These are phyloP conservation scores for Rotaria magnacalcarata DNA, from an alignment of 2,888 invertebrate species.

Conservation along the genomic window DNA sequence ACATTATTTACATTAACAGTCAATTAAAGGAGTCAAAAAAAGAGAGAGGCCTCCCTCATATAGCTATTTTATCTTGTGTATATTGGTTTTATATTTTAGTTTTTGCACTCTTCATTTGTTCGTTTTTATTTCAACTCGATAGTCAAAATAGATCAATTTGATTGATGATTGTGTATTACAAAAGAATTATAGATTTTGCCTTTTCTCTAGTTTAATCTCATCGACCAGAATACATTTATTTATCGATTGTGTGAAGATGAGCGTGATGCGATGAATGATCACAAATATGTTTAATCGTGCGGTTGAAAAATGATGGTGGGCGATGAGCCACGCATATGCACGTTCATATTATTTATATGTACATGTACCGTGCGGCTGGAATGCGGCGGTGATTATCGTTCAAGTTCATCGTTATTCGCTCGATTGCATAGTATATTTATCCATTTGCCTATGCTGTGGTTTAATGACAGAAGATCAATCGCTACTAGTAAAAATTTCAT, in stretches of 20 bases:
- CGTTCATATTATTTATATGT: background rate
- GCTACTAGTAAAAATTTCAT: background rate
- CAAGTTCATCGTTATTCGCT: constrained; percentile 31
- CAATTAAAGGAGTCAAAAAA: background rate
- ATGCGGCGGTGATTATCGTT: constrained; percentile 9
- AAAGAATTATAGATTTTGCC: constrained; percentile 1
- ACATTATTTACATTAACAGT: constrained; percentile 1
- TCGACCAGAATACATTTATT: background rate
- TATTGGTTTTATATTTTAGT: background rate
- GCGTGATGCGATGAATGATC: background rate
- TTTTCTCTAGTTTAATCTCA: background rate
- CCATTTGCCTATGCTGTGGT: background rate
- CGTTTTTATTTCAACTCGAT: background rate
- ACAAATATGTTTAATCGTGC: background rate
- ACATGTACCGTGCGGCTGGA: background rate
- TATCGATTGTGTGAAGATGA: background rate
- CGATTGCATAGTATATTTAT: background rate
- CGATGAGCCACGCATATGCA: background rate
- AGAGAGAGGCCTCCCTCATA: background rate
- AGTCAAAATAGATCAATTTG: background rate
- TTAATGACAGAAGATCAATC: background rate
- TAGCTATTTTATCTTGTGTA: background rate
- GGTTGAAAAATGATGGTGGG: background rate
- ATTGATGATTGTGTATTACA: background rate
- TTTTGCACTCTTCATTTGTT: background rate